Evolutionary conservation across 2,888 invertebrate species (phyloP), one percentile per base, ranked within the genome.

Genomic region (Papilio gigon): DNA sequence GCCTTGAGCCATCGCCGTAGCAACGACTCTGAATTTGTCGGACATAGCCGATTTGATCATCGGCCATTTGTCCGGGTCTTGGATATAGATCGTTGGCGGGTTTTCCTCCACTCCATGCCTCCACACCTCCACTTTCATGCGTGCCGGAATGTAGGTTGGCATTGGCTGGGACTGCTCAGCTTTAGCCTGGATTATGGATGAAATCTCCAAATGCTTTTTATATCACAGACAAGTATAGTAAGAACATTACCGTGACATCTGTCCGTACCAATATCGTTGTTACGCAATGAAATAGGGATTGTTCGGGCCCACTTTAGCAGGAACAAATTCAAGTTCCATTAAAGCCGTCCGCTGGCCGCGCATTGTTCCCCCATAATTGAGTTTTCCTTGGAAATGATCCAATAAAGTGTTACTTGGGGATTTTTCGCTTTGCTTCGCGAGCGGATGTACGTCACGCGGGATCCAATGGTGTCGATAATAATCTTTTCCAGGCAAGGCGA

Each of bases 341-440:
- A 67, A 67, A 47, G 70, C 30, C 53, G 56, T 37, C 64, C 42
- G 30, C 40, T 80, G 78, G 80, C 78, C 77, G 71, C 72, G 77
- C 81, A 84, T 82, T 83, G 80, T 80, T 79, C 79, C 76, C 73
- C 77, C 78, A 82, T 85, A 84, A 87, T 85, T 82, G 83, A 83
- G 82, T 85, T 88, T 84, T 80, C 80, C 74, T 84, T 87, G 84
- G 86, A 84, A 79, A 80, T 78, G 79, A 78, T 82, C 86, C 85
- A 87, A 85, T 83, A 84, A 83, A 82, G 75, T 78, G 78, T 78
- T 78, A 75, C 76, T 77, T 75, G 67, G 74, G 80, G 78, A 78
- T 74, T 73, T 71, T 72, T 70, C 73, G 76, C 74, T 77, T 75
- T 74, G 69, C 72, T 74, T 73, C 76, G 74, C 75, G 74, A 73